A percentile compares a stretch with the other conserved stretches of the same genome.
These are phyloP conservation scores for Sebastes miniatus DNA, from an alignment of 2,797 vertebrate species.

Conservation along the genomic window DNA sequence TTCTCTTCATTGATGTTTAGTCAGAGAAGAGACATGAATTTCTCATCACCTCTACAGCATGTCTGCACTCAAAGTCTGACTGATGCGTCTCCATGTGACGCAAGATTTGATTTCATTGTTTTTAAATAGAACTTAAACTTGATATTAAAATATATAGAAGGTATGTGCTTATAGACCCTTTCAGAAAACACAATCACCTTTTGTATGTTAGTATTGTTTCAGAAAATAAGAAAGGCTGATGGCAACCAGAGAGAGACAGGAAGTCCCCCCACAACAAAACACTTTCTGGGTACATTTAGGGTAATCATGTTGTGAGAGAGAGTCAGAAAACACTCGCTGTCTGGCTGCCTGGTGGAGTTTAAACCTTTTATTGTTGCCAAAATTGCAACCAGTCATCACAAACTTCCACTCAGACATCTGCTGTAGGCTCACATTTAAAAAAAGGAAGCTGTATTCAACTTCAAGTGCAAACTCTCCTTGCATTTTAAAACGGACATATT, in stretches of 20 bases:
- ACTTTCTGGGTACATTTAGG: not conserved
- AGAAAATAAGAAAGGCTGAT: not conserved
- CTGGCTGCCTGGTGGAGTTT: not conserved
- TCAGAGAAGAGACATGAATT: constrained; percentile 75
- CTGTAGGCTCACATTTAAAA: not conserved
- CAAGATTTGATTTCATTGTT: not conserved
- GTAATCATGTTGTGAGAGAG: not conserved
- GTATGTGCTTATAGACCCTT: not conserved
- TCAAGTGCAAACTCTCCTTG: not conserved
- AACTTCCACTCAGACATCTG: not conserved
- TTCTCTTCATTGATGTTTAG: constrained; percentile 47
- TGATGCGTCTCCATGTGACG: not conserved
- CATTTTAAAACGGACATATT: not conserved
- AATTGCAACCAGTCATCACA: not conserved
- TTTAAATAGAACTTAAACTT: not conserved
- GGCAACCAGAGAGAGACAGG: not conserved
- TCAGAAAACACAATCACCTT: not conserved
- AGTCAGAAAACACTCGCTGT: constrained; percentile 15
- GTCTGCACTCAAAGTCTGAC: not conserved
- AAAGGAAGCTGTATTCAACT: not conserved
- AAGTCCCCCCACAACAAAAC: not conserved
- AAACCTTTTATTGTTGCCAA: constrained; percentile 19
- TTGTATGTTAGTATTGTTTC: not conserved
- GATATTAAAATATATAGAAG: not conserved
- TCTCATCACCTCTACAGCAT: constrained; percentile 63